Evolutionary conservation across 2,797 vertebrate genomes (phyloP), one percentile per base, ranked within the genome.

Genomic region (Pogonophryne albipinna): DNA sequence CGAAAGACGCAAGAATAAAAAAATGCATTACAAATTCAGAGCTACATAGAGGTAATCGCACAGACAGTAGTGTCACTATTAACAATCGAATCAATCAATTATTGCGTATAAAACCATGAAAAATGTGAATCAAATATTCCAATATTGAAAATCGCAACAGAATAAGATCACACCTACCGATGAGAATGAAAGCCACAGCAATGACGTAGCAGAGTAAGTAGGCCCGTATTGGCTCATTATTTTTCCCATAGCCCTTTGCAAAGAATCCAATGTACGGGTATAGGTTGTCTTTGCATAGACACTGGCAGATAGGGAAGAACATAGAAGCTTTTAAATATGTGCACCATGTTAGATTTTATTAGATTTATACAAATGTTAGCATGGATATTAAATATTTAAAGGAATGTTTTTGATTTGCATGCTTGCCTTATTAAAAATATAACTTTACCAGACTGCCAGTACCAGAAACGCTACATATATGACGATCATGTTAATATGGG

Each of bases 181-280:
- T 94, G 14, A 96, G 90, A 86, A 96, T 93, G 85, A 96, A 96
- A 46, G 79, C 90, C 57, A 94, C 16, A 14, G 95, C 86, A 17
- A 95, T 94, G 71, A 95, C 0, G 66, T 94, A 96, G 58, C 93
- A 93, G 62, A 96, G 89, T 12, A 94, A 0, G 50, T 95, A 96
- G 10, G 93, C 95, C 17, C 92, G 80, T 1, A 93, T 71, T 0
- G 95, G 94, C 79, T 96, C 95, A 1, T 93, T 81, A 50, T 95
- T 96, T 87, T 94, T 95, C 58, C 94, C 95, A 71, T 95, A 95
- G 58, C 94, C 95, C 77, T 95, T 96, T 56, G 90, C 93, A 79
- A 95, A 96, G 89, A 95, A 92, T 80, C 91, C 91, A 31, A 94
- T 95, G 78, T 94, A 89, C 0, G 95, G 94, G 67, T 96, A 96